phyloP scores from a whole-genome alignment of 2,113 vertebrate genomes.

The Egretta garzetta region DNA sequence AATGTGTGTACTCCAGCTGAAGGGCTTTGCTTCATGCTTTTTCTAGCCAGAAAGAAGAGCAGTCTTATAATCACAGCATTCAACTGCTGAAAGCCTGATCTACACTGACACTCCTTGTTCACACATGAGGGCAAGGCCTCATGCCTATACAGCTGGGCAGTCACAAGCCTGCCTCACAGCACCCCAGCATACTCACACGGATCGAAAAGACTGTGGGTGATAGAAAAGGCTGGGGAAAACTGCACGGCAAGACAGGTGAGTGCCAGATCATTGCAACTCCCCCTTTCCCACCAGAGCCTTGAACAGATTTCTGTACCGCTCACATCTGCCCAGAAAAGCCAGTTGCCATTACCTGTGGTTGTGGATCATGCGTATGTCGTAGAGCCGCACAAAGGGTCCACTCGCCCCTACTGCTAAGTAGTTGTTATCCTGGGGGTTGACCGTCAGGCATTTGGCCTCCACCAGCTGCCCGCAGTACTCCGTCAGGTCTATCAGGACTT shows the following conservation, averaged over 20 bases:
- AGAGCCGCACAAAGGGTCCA: conserved; percentile 95
- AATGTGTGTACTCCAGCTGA: conserved; percentile 92
- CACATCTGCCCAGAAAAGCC: accelerated
- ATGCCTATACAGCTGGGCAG: neutral
- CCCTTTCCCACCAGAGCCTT: neutral
- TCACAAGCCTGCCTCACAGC: neutral
- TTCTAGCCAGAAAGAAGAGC: conserved; percentile 74
- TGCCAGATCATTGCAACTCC: neutral
- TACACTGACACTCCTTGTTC: neutral
- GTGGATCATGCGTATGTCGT: conserved; percentile 99
- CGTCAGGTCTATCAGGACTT: conserved; percentile 94
- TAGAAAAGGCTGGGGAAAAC: neutral
- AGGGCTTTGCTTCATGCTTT: conserved; percentile 87
- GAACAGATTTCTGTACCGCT: neutral
- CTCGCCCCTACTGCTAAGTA: conserved; percentile 95
- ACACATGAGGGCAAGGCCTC: neutral
- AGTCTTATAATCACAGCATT: neutral
- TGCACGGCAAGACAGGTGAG: accelerated
- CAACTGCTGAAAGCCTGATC: neutral
- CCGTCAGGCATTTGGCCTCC: conserved; percentile 95
- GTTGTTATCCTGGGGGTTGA: conserved; percentile 97
- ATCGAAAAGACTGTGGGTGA: neutral
- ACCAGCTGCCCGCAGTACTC: conserved; percentile 97
- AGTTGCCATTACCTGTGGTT: conserved; percentile 85
- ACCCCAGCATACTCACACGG: neutral